phyloP scores from a whole-genome alignment of 2,888 invertebrate genomes.

The Scaptodrosophila latifasciaeformis region DNA sequence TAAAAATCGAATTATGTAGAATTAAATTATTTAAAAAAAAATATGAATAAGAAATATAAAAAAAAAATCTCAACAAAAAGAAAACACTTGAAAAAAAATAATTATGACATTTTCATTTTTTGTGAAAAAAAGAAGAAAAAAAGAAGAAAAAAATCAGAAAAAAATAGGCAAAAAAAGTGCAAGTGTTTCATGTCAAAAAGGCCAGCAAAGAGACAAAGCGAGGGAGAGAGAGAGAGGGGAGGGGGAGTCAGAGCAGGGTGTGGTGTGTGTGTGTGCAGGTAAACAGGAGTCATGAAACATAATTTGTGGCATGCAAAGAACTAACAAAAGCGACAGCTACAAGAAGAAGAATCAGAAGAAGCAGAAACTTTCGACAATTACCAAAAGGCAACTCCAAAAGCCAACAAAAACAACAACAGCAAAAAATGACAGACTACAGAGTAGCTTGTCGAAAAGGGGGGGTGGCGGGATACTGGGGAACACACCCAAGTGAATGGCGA shows the following conservation, averaged over 20 bases:
- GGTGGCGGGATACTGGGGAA: too few species aligned
- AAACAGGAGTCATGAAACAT: slow-evolving; percentile 26
- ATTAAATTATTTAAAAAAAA: too few species aligned
- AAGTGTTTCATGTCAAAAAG: slow-evolving; percentile 1
- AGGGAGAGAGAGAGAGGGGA: neutral
- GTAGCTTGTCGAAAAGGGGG: slow-evolving; percentile 19
- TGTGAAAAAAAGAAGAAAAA: neutral
- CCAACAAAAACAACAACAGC: slow-evolving; percentile 8
- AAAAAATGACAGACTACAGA: neutral
- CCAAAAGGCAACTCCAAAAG: too few species aligned
- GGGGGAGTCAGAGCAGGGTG: neutral
- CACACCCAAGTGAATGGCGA: too few species aligned
- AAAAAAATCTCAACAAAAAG: too few species aligned
- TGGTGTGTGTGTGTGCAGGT: neutral
- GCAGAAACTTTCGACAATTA: too few species aligned
- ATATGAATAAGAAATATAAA: too few species aligned
- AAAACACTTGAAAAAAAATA: too few species aligned
- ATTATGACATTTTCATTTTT: neutral
- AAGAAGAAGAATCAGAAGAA: slow-evolving; percentile 29
- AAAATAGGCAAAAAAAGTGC: neutral
- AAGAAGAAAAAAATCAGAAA: too few species aligned
- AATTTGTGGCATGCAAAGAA: slow-evolving; percentile 69
- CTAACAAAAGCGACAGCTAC: slow-evolving; percentile 57
- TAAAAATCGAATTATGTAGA: too few species aligned
- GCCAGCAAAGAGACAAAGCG: neutral